Evolutionary conservation across 2,797 vertebrate species (phyloP).

Genomic region (Spinibarbus caldwelli): DNA sequence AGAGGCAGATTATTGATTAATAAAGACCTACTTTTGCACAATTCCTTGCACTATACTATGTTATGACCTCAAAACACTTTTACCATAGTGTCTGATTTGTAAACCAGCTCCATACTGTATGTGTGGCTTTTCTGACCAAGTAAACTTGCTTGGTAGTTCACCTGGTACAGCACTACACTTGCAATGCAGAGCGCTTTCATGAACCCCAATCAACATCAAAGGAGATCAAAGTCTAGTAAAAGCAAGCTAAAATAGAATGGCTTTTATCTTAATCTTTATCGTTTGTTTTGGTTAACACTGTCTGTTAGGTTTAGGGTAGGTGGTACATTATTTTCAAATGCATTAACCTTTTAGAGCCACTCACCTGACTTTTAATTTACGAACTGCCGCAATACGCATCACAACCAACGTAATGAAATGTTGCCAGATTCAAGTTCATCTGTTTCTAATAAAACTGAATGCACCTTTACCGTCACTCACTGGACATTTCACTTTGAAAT

Average conservation of each 20-base stretch:
- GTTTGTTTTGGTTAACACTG: background rate
- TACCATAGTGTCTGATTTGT: background rate
- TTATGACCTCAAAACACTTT: background rate
- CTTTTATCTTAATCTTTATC: background rate
- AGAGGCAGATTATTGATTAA: background rate
- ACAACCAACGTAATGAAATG: background rate
- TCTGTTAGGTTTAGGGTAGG: background rate
- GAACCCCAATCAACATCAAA: background rate
- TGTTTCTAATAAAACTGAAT: background rate
- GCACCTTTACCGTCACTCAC: background rate
- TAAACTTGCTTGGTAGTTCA: background rate
- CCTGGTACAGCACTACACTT: background rate
- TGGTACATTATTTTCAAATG: background rate
- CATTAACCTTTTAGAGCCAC: background rate
- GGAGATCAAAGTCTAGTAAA: background rate
- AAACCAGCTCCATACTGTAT: background rate
- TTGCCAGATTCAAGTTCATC: background rate
- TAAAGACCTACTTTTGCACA: background rate
- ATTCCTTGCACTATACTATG: background rate
- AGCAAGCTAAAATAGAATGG: background rate
- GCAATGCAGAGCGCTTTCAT: background rate
- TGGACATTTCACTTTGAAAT: background rate
- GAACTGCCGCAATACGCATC: background rate
- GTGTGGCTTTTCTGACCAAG: background rate
- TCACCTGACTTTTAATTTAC: background rate